These are phyloP conservation scores for Atta colombica DNA, from an alignment of 1,140 invertebrate genomes.

Conservation along the genomic window DNA sequence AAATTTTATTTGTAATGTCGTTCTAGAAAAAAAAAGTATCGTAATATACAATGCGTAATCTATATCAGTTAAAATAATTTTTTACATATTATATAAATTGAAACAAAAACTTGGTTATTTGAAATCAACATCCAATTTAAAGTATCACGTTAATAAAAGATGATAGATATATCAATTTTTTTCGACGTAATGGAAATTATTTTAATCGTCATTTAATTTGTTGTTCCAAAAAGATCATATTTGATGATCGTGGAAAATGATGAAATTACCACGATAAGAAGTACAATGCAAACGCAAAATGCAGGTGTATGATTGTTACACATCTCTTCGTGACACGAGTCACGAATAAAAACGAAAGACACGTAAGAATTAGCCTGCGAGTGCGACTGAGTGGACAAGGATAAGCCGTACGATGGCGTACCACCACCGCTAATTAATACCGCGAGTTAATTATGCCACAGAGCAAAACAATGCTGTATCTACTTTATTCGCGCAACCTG, in stretches of 20 bases:
- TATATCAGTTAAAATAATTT: neutral
- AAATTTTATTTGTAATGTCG: neutral
- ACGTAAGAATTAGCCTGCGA: slow-evolving; percentile 13
- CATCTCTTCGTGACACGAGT: slow-evolving; percentile 8
- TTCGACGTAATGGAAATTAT: neutral
- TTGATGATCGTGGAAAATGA: neutral
- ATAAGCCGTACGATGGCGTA: slow-evolving; percentile 1
- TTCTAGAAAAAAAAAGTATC: neutral
- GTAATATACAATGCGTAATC: neutral
- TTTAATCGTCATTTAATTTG: neutral
- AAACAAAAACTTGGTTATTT: neutral
- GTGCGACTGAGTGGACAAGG: neutral
- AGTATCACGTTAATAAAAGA: neutral
- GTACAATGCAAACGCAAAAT: neutral
- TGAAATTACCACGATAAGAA: slow-evolving; percentile 31
- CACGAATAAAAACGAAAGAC: slow-evolving; percentile 20
- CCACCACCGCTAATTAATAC: slow-evolving; percentile 69
- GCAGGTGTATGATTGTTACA: neutral
- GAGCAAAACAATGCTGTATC: slow-evolving; percentile 59
- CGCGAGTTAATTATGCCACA: slow-evolving; percentile 69
- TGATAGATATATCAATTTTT: neutral
- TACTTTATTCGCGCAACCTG: slow-evolving; percentile 6
- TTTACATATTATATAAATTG: neutral
- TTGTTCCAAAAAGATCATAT: neutral
- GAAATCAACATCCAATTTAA: neutral